Conservation (phyloP, 1,140 invertebrate species). For the Melanaphis sacchari region DNA sequence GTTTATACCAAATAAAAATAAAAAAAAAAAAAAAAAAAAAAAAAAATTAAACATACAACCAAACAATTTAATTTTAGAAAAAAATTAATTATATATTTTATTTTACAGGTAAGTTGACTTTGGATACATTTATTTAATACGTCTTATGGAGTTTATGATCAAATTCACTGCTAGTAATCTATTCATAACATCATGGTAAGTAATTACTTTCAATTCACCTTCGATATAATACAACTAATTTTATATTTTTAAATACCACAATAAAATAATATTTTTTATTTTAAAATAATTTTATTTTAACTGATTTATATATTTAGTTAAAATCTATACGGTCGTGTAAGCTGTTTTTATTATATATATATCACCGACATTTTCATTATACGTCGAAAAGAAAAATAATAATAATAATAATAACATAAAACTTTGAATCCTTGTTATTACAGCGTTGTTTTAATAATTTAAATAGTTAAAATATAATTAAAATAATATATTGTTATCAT, state of each 20-base stretch:
- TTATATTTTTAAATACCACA: not conserved
- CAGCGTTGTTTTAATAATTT: not conserved
- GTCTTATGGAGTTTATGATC: not conserved
- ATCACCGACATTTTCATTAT: not conserved
- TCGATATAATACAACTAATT: not conserved
- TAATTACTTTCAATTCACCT: not conserved
- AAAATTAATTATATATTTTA: not conserved
- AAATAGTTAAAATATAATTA: not conserved
- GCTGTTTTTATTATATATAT: not conserved
- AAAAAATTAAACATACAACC: no score
- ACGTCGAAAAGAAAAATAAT: not conserved
- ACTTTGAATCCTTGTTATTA: not conserved
- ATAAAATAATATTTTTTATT: not conserved
- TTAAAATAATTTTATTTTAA: not conserved
- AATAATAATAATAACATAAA: not conserved
- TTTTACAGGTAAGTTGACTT: constrained; percentile 2
- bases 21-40: no score
- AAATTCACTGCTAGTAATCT: no score
- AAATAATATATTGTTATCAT: not conserved
- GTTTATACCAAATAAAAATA: no score
- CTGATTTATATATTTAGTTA: not conserved
- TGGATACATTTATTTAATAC: not conserved
- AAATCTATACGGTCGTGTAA: not conserved
- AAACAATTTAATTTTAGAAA: no score
- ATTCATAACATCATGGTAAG: not conserved